Base-by-base conservation (phyloP, 2,888 invertebrate genomes). In the Yponomeuta evonymella region DNA sequence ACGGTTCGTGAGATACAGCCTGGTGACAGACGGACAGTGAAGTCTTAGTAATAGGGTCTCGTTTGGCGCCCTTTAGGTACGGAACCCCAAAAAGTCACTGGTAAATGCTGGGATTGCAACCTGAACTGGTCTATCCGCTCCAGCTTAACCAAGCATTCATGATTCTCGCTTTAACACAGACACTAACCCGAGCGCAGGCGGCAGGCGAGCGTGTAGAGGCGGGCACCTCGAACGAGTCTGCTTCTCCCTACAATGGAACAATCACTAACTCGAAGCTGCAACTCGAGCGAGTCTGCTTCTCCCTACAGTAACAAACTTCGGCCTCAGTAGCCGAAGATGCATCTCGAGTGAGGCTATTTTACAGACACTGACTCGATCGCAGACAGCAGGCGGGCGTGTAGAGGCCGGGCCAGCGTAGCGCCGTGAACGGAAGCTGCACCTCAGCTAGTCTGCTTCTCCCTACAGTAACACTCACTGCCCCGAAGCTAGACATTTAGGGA, bases 361-460 rank as follows among this genome's bases (percentile, higher is more conserved):
- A 23, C 23, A 23, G 23, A 23, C 23, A 23, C 23, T 23, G 23
- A 94, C 94, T 94, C 72, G 98, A 98, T 78, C 98, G 94, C 74
- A 99, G 94, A 82, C 97, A 96, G 76, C 99, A 97, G 68, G 97
- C 96, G 84, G 98, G 97, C 69, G 97, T 96, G 92, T 98, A 99
- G 72, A 96, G 93, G 71, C 98, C 98, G 72, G 97, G 96, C 95
- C 97, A 97, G 79, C 95, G 94, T 70, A 99, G 99, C 75, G 99
- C 99, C 3, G 98, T 97, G 87, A 99, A 99, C 83, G 98, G 97
- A 76, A 99, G 93, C 89, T 98, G 97, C 76, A 98, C 95, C 93
- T 98, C 98, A 98, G 98, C 77, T 95, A 92, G 80, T 95, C 95
- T 23, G 23, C 23, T 23, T 23, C 23, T 23, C 23, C 23, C 33